Evolutionary conservation across 2,797 vertebrate genomes (phyloP).

Genomic region (Premnoplex brunnescens): DNA sequence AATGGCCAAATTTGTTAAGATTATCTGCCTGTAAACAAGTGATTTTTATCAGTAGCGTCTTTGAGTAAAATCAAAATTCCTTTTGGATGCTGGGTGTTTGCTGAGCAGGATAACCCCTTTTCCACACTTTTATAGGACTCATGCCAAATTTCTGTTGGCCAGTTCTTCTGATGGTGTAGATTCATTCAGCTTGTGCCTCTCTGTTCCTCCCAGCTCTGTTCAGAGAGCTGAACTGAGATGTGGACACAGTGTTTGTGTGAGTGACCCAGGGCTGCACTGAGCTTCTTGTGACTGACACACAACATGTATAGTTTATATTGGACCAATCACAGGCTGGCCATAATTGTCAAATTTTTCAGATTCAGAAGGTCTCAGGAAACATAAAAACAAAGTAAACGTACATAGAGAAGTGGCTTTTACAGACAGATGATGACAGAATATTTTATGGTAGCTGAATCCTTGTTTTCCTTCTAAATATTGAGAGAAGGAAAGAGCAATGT

Average conservation of each 20-base stretch:
- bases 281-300: background rate
- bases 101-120: background rate
- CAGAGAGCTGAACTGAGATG: background rate
- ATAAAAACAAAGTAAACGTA: background rate
- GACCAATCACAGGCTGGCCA: background rate
- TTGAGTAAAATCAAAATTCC: background rate
- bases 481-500: background rate
- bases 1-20: rapidly evolving
- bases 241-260: background rate
- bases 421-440: background rate
- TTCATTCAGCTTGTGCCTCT: background rate
- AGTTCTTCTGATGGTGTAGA: rapidly evolving
- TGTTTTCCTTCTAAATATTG: background rate
- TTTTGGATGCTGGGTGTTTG: background rate
- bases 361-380: background rate
- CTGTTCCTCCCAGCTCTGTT: background rate
- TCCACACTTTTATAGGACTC: background rate
- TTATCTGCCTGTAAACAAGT: background rate
- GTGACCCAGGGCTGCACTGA: background rate
- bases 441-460: background rate
- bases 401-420: background rate
- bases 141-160: background rate
- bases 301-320: background rate
- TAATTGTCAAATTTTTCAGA: background rate
- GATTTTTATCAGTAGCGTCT: background rate